Evolutionary conservation across 2,797 vertebrate genomes (phyloP), one percentile per base, ranked within the genome.

Genomic region (Gephyroberyx darwinii): DNA sequence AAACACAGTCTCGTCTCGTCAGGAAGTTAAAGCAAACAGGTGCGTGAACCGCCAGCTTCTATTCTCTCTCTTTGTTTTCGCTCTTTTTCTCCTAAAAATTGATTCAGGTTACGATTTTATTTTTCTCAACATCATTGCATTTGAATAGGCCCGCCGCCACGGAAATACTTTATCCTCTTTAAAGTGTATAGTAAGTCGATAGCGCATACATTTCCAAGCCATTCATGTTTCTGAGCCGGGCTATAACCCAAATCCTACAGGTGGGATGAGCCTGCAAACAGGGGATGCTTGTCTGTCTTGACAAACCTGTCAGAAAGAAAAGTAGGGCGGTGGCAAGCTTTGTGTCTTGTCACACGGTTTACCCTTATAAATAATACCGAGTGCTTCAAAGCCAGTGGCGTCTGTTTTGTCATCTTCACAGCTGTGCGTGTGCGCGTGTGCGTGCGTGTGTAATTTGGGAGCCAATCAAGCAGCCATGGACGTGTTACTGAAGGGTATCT

Each of bases 21-120:
- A 74, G 74, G 74, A 82, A 90, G 87, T 89, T 87, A 78, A 83
- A 88, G 63, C 87, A 78, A 89, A 90, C 87, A 91, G 89, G 91
- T 92, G 88, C 77, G 90, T 90, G 33, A 31, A 60, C n/a, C 54
- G n/a, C 69, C 30, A 12, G 20, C 50, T 22, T 19, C 5, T 17
- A 60, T 52, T 69, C 10, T 41, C 10, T 35, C 8, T 8, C 7
- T 35, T 26, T 26, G 2, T 5, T 0, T 30, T 67, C 26, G 22
- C 22, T 26, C 70, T 19, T 52, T 68, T 45, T 6, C 5, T 16
- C 16, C 45, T 5, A 47, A 3, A 0, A 13, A 9, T 30, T 5
- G 7, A 10, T 30, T n/a, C 0, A 20, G 3, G 56, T n/a, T 4
- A 20, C 1, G 5, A 39, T 62, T 62, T 26, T 2, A 13, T 65